Evolutionary conservation across 2,797 vertebrate species (phyloP), one percentile per base, ranked within the genome.

Genomic region (Poeciliopsis gracilis): DNA sequence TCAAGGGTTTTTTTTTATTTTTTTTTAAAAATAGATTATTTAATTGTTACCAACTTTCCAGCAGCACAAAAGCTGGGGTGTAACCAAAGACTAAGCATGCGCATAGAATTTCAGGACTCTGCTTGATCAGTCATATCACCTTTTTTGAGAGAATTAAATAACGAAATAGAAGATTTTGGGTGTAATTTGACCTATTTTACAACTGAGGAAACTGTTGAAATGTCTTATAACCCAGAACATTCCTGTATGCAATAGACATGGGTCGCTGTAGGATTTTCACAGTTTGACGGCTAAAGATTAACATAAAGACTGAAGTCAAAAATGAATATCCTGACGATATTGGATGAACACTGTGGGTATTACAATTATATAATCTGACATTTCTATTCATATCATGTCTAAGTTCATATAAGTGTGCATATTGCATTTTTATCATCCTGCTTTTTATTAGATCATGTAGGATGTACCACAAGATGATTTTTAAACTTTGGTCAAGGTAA

Each of bases 151-250:
- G 11, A 25, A 46, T 46, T 6, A 46, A 45, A 70, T 13, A n/a
- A 70, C 0, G 0, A 69, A n/a, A 66, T 66, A 38, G 11, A 41
- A 6, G 12, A 43, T 6, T 70, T 45, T 25, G n/a, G 12, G 5
- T n/a, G 75, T 72, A 4, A 78, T 75, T 84, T 46, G 53, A n/a
- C 76, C 79, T 53, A 9, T 73, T 84, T 73, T 41, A 33, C 80
- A 46, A 67, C 38, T 76, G 33, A 43, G 84, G 69, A 12, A 55
- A 67, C 43, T 69, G 57, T 69, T 36, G 15, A 51, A 70, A 77
- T 47, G 66, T 66, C 46, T 73, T 67, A 67, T 13, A 69, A 46
- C 66, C 30, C 43, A 75, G 33, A 28, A 61, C 9, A 41, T 63
- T 45, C 9, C 43, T 70, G 78, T 79, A 80, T 89, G 43, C 67